Base-by-base conservation (phyloP, 2,888 invertebrate species). In the Luperina testacea region DNA sequence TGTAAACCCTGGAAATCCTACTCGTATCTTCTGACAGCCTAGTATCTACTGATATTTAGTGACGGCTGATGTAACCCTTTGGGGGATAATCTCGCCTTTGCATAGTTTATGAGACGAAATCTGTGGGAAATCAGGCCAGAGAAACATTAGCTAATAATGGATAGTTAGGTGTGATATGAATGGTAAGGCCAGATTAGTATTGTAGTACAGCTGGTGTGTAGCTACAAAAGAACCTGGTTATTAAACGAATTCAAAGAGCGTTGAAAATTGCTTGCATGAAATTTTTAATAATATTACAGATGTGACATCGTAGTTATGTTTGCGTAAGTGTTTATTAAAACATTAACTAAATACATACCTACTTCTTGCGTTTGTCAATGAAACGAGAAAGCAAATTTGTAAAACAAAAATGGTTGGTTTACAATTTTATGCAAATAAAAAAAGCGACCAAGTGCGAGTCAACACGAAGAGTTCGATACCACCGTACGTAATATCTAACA, bases 141-240 rank as follows among this genome's bases (percentile, higher is more conserved):
- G 38, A 57, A 15, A 75, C 48, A 82, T 82, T 82, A 75, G 38
- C 48, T 82, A 82, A 79, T 59, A 57, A 59, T n/a, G n/a, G 24
- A 53, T 57, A 74, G 5, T 64, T 8, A 27, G 38, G 7, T 48
- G 27, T 32, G 24, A 9, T 64, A 15, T 42, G 17, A 45, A 48
- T 42, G 48, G n/a, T 48, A 51, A 20, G 13, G 8, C 11, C 45
- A 11, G 11, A 11, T 48, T 48, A 27, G n/a, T 68, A 45, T 45
- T 11, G 17, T n/a, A 68, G 5, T 4, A 42, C 24, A 42, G 57
- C 57, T n/a, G 2, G 38, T 32, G 15, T 63, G 27, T 38, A 38
- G 7, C 38, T 65, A 65, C 7, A 38, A 38, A 27, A 24, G 53
- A 24, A 53, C 3, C 24, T 53, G 53, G 20, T 53, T 53, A 53